Conservation (phyloP, 2,888 invertebrate genomes). For the Drosophila niveifrons region DNA sequence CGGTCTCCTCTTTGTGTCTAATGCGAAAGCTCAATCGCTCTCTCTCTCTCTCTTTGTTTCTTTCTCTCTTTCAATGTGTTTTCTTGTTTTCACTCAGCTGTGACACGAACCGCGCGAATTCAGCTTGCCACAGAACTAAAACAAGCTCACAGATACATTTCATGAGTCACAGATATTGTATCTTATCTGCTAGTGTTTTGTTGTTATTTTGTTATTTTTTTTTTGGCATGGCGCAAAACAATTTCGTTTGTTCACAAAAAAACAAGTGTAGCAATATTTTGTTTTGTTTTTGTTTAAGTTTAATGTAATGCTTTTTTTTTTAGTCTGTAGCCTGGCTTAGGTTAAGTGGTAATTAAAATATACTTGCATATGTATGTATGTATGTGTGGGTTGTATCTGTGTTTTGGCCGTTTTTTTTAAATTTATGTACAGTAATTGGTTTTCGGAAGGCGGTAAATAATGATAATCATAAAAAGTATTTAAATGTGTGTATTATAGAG, state of each 20-base stretch:
- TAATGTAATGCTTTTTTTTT: constrained; percentile 53
- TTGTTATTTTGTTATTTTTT: too few species aligned
- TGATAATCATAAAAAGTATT: constrained; percentile 25
- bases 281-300: constrained; percentile 36
- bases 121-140: not conserved
- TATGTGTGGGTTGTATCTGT: constrained; percentile 18
- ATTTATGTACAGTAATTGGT: constrained; percentile 65
- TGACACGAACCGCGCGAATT: constrained; percentile 18
- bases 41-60: not conserved
- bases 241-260: constrained; percentile 11
- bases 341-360: constrained; percentile 50
- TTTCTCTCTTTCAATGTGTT: not conserved
- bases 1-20: constrained; percentile 5
- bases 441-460: constrained; percentile 43
- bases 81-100: not conserved
- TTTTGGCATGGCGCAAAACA: constrained; percentile 12
- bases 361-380: constrained; percentile 25
- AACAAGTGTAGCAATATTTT: constrained; percentile 4
- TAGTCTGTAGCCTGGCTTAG: constrained; percentile 53
- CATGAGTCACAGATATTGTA: constrained; percentile 24
- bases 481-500: constrained; percentile 30
- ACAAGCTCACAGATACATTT: constrained; percentile 2
- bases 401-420: constrained; percentile 43
- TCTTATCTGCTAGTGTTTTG: constrained; percentile 13
- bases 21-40: constrained; percentile 31